A percentile compares a stretch with the other conserved stretches of the same genome.
Conservation (phyloP, 2,888 invertebrate genomes). For the Tuta absoluta region DNA sequence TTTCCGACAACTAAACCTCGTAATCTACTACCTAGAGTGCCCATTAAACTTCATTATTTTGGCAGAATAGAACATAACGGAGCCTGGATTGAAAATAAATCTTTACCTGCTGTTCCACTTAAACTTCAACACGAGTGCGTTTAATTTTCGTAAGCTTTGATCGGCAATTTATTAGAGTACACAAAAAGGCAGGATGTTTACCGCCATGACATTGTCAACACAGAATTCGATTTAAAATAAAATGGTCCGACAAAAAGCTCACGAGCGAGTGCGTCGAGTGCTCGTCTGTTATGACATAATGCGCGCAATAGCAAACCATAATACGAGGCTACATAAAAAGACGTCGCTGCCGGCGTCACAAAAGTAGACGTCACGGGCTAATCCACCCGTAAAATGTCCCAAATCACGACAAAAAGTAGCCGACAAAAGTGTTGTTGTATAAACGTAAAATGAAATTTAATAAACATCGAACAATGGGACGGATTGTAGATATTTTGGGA, state of each 20-base stretch:
- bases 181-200: slow-evolving; percentile 75
- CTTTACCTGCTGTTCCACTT: slow-evolving; percentile 29
- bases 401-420: slow-evolving; percentile 72
- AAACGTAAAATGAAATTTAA: slow-evolving; percentile 81
- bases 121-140: slow-evolving; percentile 24
- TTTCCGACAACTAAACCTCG: slow-evolving; percentile 22
- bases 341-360: slow-evolving; percentile 66
- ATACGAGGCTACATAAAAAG: slow-evolving; percentile 69
- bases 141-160: slow-evolving; percentile 32
- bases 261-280: slow-evolving; percentile 62
- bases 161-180: slow-evolving; percentile 48
- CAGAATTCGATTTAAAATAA: slow-evolving; percentile 74
- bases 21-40: slow-evolving; percentile 27
- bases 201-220: slow-evolving; percentile 71
- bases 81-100: slow-evolving; percentile 17
- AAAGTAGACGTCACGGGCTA: slow-evolving; percentile 70
- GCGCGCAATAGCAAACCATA: slow-evolving; percentile 77
- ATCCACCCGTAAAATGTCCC: slow-evolving; percentile 81
- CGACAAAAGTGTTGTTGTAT: slow-evolving; percentile 81
- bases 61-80: slow-evolving; percentile 7
- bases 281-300: slow-evolving; percentile 80
- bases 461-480: slow-evolving; percentile 75
- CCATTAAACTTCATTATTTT: slow-evolving; percentile 7
- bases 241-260: slow-evolving; percentile 66
- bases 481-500: slow-evolving; percentile 70